phyloP scores from a whole-genome alignment of 2,888 invertebrate genomes.

The Nomada fucata region DNA sequence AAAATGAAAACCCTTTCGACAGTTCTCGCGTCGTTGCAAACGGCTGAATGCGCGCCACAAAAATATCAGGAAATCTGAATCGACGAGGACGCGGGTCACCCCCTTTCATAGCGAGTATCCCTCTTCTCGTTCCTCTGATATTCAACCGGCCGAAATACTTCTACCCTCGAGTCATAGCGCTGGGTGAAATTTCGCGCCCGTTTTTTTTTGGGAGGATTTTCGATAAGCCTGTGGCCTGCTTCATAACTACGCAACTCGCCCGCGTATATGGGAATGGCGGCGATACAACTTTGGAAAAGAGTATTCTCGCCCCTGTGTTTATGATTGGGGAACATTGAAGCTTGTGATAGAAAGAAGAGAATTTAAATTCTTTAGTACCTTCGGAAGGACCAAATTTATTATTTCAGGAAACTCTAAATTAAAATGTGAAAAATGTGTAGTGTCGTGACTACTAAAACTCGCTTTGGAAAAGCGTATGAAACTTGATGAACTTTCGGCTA shows the following conservation, averaged over 20 bases:
- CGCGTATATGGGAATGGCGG: not conserved
- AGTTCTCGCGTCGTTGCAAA: conserved; percentile 38
- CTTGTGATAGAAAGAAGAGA: too few species aligned
- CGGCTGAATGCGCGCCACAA: conserved; percentile 48
- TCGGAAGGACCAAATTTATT: too few species aligned
- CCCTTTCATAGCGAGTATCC: not conserved
- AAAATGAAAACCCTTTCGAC: conserved; percentile 36
- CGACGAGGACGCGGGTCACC: not conserved
- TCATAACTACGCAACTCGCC: not conserved
- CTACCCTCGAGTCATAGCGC: not conserved
- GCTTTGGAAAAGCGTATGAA: too few species aligned
- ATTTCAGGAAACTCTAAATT: too few species aligned
- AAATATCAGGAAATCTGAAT: conserved; percentile 56
- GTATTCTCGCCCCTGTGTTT: too few species aligned
- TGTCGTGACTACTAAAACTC: too few species aligned
- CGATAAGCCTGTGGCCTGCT: not conserved
- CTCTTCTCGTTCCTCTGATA: conserved; percentile 2
- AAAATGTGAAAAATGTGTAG: too few species aligned
- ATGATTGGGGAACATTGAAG: too few species aligned
- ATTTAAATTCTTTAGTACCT: too few species aligned
- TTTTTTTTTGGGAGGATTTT: not conserved
- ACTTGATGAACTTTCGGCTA: too few species aligned
- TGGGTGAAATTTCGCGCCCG: not conserved
- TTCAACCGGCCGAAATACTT: not conserved
- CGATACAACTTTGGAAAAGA: not conserved